phyloP scores from a whole-genome alignment of 2,113 vertebrate genomes.

The Chionis minor region DNA sequence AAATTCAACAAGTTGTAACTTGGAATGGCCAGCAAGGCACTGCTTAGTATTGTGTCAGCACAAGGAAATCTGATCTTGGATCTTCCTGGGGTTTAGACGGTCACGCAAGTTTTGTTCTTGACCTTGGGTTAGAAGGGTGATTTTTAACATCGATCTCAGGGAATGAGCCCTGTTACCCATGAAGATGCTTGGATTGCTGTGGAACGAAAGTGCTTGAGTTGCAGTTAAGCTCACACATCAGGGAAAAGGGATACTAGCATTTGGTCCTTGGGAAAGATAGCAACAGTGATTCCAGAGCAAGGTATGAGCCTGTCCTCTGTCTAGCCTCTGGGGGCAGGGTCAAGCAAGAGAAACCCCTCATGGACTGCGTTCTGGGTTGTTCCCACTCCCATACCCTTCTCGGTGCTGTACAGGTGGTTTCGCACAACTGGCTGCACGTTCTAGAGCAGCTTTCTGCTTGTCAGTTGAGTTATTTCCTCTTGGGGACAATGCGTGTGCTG shows the following conservation, averaged over 20 bases:
- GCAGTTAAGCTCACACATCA: background rate
- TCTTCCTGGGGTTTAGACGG: background rate
- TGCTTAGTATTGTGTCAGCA: background rate
- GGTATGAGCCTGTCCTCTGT: background rate
- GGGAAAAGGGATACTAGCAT: background rate
- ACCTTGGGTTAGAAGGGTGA: background rate
- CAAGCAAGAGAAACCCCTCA: background rate
- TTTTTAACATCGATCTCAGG: background rate
- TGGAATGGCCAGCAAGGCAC: background rate
- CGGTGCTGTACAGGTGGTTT: background rate
- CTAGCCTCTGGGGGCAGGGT: background rate
- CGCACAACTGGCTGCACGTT: background rate
- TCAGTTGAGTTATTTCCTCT: background rate
- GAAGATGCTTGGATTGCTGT: background rate
- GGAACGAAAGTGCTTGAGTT: background rate
- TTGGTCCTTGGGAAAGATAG: background rate
- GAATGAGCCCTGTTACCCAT: background rate
- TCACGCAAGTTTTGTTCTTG: background rate
- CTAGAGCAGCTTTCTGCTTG: background rate
- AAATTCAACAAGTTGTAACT: background rate
- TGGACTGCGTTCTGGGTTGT: background rate
- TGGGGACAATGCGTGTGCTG: accelerated
- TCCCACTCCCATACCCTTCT: background rate
- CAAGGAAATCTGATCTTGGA: background rate
- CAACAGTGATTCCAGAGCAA: background rate